phyloP scores from a whole-genome alignment of 2,113 vertebrate genomes.

The Ictalurus punctatus region DNA sequence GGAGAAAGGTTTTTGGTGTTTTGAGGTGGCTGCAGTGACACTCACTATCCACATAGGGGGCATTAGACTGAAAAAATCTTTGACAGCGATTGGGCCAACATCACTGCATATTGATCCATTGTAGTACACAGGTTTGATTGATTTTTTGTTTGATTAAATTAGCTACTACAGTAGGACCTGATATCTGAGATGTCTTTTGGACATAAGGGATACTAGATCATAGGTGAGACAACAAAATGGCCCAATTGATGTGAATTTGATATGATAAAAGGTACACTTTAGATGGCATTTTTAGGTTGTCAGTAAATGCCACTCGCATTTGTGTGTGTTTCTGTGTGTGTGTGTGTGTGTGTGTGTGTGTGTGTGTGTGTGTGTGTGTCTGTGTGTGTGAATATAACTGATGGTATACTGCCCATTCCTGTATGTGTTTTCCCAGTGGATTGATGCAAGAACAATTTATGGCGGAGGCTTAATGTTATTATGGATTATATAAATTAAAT shows the following conservation, averaged over 20 bases:
- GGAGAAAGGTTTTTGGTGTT: neutral
- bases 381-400: neutral
- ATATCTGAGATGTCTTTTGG: slow-evolving; percentile 21
- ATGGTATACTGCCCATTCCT: neutral
- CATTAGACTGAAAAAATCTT: neutral
- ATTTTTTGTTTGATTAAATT: slow-evolving; percentile 35
- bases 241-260: slow-evolving; percentile 46
- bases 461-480: neutral
- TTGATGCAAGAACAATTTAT: neutral
- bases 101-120: neutral
- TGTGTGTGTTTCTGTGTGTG: neutral
- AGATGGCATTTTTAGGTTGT: slow-evolving; percentile 12
- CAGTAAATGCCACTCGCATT: slow-evolving; percentile 9
- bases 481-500: neutral
- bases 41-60: neutral
- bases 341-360: slow-evolving; percentile 1
- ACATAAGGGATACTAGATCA: slow-evolving; percentile 27
- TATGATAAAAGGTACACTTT: slow-evolving; percentile 47
- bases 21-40: neutral
- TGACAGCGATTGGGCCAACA: neutral
- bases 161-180: slow-evolving; percentile 5
- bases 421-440: neutral
- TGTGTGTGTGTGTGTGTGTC: neutral
- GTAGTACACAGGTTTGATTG: slow-evolving; percentile 22
- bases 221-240: slow-evolving; percentile 12